These are phyloP conservation scores for Andrena camellia DNA, from an alignment of 2,888 invertebrate genomes.

Conservation along the genomic window DNA sequence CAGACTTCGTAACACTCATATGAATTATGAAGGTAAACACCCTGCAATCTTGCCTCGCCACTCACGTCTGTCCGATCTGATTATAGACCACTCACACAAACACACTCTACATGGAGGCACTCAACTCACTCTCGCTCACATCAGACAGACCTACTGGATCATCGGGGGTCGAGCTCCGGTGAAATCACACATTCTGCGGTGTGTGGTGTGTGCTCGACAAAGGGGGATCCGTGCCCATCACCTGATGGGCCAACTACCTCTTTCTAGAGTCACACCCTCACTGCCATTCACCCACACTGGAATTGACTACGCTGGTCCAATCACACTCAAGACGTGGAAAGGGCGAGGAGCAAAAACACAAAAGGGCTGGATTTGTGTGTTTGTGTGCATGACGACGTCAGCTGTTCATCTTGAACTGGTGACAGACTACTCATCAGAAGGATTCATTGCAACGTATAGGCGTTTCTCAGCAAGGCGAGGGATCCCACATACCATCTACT, in stretches of 20 bases:
- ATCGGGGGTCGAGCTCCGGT: slow-evolving; percentile 10
- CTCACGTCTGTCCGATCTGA: not conserved
- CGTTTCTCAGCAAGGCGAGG: no score
- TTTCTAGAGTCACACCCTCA: not conserved
- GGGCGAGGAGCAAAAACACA: no score
- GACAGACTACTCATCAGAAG: no score
- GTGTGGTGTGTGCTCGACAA: not conserved
- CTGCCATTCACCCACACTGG: not conserved
- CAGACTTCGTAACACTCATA: no score
- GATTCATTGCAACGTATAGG: no score
- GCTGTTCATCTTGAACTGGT: no score
- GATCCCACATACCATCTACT: no score
- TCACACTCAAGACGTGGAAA: no score
- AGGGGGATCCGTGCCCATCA: not conserved
- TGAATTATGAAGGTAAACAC: not conserved
- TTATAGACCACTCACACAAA: not conserved
- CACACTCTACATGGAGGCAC: not conserved
- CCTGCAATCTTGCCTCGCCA: not conserved
- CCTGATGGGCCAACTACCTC: slow-evolving; percentile 22
- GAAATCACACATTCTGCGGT: not conserved
- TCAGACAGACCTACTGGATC: not conserved
- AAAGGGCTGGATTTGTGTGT: no score
- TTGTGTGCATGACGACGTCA: no score
- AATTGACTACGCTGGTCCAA: no score
- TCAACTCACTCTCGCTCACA: not conserved